Conservation (phyloP, 2,888 invertebrate species). For the Marasmarcha lunaedactyla region DNA sequence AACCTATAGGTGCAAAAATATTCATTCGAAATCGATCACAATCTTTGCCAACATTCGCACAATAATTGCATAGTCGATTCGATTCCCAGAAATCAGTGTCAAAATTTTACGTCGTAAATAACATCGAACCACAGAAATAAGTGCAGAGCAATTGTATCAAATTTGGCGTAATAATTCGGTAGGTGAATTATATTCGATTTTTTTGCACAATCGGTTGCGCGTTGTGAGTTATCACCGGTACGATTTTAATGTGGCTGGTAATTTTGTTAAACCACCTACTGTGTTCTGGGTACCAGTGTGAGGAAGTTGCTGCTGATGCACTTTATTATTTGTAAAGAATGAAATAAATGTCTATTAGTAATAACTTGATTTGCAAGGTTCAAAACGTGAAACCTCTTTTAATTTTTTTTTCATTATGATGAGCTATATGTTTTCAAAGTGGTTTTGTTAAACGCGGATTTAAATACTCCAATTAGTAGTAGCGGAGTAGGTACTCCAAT, state of each 20-base stretch:
- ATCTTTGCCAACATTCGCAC: not conserved
- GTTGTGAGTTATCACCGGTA: not conserved
- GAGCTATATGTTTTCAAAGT: no score
- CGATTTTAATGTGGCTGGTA: not conserved
- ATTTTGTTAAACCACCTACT: not conserved
- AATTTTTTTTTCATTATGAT: no score
- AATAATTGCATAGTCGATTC: not conserved
- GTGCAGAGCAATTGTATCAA: conserved; percentile 3
- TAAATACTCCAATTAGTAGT: no score
- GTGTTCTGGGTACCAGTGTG: not conserved
- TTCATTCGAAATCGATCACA: not conserved
- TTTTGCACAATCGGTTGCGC: not conserved
- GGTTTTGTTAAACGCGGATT: no score
- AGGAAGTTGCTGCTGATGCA: not conserved
- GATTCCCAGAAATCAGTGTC: not conserved
- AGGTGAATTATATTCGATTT: conserved; percentile 1
- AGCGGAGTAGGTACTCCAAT: no score
- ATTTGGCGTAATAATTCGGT: conserved; percentile 3
- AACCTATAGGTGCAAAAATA: no score
- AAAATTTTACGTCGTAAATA: conserved; percentile 1
- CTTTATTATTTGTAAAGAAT: not conserved
- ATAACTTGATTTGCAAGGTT: not conserved
- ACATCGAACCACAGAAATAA: not conserved
- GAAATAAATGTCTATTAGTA: not conserved
- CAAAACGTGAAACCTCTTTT: not conserved